phyloP scores from a whole-genome alignment of 1,140 invertebrate species.

The Drosophila ironensis region DNA sequence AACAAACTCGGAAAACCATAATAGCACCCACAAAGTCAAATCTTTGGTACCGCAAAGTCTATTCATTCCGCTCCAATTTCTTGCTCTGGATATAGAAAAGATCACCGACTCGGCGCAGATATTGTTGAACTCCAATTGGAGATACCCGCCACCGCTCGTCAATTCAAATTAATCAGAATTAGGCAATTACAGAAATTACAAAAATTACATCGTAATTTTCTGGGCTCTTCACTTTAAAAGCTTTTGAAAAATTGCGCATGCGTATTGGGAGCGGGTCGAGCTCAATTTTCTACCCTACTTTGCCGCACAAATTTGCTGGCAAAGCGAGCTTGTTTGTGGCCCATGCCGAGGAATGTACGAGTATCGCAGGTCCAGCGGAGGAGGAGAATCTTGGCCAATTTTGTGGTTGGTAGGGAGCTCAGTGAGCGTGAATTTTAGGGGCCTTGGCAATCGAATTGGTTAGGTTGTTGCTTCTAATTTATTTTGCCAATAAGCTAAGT shows the following conservation, averaged over 20 bases:
- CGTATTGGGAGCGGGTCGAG: conserved; percentile 50
- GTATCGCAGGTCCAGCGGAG: conserved; percentile 38
- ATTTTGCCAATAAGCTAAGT: no score
- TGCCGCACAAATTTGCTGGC: not conserved
- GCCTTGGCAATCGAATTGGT: conserved; percentile 8
- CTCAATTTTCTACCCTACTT: not conserved
- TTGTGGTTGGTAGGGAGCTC: conserved; percentile 9
- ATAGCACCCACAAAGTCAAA: no score
- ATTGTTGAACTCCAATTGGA: conserved; percentile 37
- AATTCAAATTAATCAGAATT: conserved; percentile 82
- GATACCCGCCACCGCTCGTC: conserved; percentile 27
- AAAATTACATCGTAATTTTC: conserved; percentile 82
- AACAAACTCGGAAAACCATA: no score
- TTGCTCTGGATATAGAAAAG: no score
- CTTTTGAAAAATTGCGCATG: conserved; percentile 81
- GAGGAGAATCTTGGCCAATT: conserved; percentile 10
- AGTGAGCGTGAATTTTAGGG: conserved; percentile 21
- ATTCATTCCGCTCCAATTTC: no score
- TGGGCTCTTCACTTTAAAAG: conserved; percentile 74
- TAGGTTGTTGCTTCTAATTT: not conserved
- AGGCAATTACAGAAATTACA: conserved; percentile 82
- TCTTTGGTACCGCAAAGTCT: no score
- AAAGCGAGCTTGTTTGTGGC: conserved; percentile 3
- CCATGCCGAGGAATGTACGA: conserved; percentile 33
- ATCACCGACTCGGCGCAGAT: no score